These are phyloP conservation scores for Cosmia pyralina DNA, from an alignment of 2,888 invertebrate species.

Conservation along the genomic window DNA sequence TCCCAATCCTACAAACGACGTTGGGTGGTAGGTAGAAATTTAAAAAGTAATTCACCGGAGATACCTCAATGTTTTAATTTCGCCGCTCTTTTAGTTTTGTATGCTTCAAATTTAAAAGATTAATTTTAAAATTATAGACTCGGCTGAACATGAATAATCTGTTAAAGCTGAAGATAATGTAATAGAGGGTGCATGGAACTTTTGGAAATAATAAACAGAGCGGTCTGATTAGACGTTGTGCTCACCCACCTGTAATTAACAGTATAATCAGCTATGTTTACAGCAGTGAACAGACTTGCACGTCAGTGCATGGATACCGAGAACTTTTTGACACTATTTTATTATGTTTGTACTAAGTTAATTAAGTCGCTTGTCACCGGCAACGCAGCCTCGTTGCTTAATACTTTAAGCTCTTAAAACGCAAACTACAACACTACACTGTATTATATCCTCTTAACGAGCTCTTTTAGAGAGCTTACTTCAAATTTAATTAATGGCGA, in stretches of 20 bases:
- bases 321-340: constrained; percentile 75
- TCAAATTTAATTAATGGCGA: constrained; percentile 80
- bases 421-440: constrained; percentile 81
- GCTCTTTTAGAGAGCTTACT: constrained; percentile 78
- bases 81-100: not conserved
- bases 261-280: constrained; percentile 36
- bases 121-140: constrained; percentile 5
- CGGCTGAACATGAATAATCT: constrained; percentile 5
- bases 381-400: constrained; percentile 79
- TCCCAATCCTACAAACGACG: constrained; percentile 47
- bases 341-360: constrained; percentile 79
- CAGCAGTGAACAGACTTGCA: constrained; percentile 15
- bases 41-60: constrained; percentile 27
- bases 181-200: constrained; percentile 5
- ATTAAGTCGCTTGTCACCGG: constrained; percentile 85
- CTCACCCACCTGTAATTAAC: constrained; percentile 34
- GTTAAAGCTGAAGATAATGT: constrained; percentile 18
- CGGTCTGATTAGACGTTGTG: constrained; percentile 32
- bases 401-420: constrained; percentile 85
- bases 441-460: constrained; percentile 80
- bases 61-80: constrained; percentile 40
- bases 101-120: not conserved
- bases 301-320: constrained; percentile 39
- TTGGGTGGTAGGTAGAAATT: constrained; percentile 25
- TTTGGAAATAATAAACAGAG: constrained; percentile 11